Conservation (phyloP, 2,113 vertebrate genomes). For the Cottus gobio region DNA sequence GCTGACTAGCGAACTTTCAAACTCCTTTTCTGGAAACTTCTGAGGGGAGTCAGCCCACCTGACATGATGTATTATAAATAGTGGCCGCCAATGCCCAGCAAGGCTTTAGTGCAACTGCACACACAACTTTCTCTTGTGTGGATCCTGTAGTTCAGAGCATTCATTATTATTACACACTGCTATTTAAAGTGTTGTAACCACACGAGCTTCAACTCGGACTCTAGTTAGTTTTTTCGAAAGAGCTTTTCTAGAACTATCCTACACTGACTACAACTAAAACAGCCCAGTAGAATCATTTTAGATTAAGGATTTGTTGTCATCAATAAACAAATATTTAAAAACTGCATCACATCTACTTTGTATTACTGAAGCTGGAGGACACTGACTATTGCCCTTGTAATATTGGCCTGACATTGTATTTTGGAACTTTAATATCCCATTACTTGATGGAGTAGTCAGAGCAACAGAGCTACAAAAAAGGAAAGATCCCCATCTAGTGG, state of each 20-base stretch:
- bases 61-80: slow-evolving; percentile 68
- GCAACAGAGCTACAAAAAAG: background rate
- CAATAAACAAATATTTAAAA: background rate
- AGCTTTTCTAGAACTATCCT: background rate
- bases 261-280: background rate
- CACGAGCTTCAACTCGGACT: background rate
- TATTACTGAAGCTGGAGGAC: background rate
- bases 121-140: slow-evolving; percentile 1
- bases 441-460: background rate
- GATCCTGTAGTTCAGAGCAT: background rate
- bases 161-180: background rate
- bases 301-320: background rate
- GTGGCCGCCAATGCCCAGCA: slow-evolving; percentile 46
- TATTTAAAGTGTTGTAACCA: background rate
- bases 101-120: background rate
- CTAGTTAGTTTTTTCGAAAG: background rate
- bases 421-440: background rate
- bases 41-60: slow-evolving; percentile 42
- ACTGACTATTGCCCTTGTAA: background rate
- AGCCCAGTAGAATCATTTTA: background rate
- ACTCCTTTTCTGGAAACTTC: slow-evolving; percentile 56
- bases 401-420: background rate
- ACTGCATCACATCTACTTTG: background rate
- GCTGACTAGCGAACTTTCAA: slow-evolving; percentile 37
- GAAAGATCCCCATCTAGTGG: slow-evolving; percentile 72